Evolutionary conservation across 2,113 vertebrate species (phyloP).

Genomic region (Lanius collurio): DNA sequence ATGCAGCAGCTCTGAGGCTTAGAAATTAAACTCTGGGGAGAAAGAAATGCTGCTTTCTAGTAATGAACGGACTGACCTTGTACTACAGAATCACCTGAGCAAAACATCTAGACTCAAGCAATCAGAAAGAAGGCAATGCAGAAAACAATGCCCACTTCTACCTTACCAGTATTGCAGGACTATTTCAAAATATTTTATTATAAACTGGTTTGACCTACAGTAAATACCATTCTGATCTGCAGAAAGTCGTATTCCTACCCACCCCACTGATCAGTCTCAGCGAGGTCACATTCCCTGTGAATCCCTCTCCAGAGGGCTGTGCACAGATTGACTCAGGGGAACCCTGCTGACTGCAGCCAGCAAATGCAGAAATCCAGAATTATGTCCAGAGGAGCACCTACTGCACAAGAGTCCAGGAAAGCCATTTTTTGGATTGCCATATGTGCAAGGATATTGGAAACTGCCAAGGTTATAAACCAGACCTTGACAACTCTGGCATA

Average conservation of each 20-base stretch:
- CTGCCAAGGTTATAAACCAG: neutral
- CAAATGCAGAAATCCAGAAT: neutral
- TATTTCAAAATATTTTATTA: neutral
- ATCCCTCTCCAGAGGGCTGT: neutral
- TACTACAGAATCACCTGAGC: neutral
- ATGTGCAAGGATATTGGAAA: neutral
- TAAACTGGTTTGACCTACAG: neutral
- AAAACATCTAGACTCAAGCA: neutral
- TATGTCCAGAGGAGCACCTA: neutral
- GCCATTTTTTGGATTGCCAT: neutral
- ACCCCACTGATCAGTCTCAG: neutral
- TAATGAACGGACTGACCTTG: neutral
- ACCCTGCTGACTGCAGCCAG: neutral
- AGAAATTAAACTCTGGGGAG: neutral
- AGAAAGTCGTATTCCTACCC: neutral
- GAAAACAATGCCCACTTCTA: neutral
- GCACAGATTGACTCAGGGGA: neutral
- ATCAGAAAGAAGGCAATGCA: neutral
- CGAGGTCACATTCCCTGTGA: neutral
- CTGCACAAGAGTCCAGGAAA: neutral
- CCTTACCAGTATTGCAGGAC: neutral
- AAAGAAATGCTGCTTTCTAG: neutral
- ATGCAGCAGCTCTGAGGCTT: neutral
- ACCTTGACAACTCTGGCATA: neutral
- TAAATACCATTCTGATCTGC: neutral